Percentiles rank a stretch among this genome's conserved stretches.
These are phyloP conservation scores for Polia nebulosa DNA, from an alignment of 2,888 invertebrate genomes.

Conservation along the genomic window DNA sequence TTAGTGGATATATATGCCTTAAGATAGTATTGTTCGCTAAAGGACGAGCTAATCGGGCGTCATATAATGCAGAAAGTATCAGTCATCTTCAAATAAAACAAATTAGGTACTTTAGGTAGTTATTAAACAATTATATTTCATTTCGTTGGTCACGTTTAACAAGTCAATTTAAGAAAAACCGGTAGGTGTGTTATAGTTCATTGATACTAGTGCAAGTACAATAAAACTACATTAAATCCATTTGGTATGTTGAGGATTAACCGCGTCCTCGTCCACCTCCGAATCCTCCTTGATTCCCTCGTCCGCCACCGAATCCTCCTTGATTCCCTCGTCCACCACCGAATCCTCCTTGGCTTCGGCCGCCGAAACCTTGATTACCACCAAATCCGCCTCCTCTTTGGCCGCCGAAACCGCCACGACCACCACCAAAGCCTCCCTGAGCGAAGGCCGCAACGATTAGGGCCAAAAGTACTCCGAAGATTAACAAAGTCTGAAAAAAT, in stretches of 20 bases:
- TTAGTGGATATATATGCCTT: no score
- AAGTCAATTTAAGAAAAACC: neutral
- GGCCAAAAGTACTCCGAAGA: slow-evolving; percentile 63
- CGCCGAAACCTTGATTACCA: slow-evolving; percentile 42
- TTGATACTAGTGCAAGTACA: neutral
- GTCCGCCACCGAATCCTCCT: neutral
- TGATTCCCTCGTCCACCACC: slow-evolving; percentile 54
- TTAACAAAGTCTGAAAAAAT: slow-evolving; percentile 63
- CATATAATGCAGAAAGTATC: neutral
- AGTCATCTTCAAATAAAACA: neutral
- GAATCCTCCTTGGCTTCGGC: slow-evolving; percentile 49
- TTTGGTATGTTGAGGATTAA: neutral
- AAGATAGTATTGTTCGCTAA: neutral
- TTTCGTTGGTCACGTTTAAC: slow-evolving; percentile 2
- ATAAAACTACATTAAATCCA: neutral
- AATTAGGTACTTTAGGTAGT: no score
- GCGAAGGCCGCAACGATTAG: slow-evolving; percentile 63
- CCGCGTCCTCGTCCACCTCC: slow-evolving; percentile 1
- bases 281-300: slow-evolving; percentile 3
- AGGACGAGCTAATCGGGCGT: neutral
- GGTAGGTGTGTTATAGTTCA: neutral
- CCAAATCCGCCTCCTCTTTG: slow-evolving; percentile 56
- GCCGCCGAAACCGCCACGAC: slow-evolving; percentile 50
- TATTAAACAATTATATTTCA: neutral
- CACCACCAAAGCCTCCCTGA: slow-evolving; percentile 50